Evolutionary conservation across 2,888 invertebrate genomes (phyloP).

Genomic region (Mythimna albipuncta): DNA sequence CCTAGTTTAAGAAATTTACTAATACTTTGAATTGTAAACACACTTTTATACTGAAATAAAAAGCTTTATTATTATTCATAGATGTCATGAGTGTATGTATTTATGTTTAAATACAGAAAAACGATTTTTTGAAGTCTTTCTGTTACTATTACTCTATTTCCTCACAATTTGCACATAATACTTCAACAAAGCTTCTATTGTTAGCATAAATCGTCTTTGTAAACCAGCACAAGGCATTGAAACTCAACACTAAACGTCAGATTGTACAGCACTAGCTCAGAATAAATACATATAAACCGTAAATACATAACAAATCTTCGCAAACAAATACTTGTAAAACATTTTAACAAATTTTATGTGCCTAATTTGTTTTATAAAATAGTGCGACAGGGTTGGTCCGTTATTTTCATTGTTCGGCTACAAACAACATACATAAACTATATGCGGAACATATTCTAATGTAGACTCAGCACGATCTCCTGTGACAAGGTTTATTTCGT

Average conservation of each 20-base stretch:
- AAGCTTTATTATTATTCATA: too few relatives aligned
- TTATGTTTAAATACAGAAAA: too few relatives aligned
- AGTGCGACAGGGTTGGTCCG: constrained; percentile 39
- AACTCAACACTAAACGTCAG: constrained; percentile 24
- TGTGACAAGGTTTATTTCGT: constrained; percentile 17
- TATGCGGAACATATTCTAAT: constrained; percentile 58
- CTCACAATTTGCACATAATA: background rate
- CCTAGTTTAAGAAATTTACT: too few relatives aligned
- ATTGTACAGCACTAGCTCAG: background rate
- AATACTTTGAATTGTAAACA: too few relatives aligned
- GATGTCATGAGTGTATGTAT: too few relatives aligned
- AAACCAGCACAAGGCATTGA: constrained; percentile 6
- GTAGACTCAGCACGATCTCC: constrained; percentile 56
- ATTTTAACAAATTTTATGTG: constrained; percentile 57
- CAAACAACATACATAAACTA: constrained; percentile 59
- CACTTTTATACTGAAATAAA: too few relatives aligned
- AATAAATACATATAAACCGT: constrained; percentile 48
- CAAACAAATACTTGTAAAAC: constrained; percentile 40
- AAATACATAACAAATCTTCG: constrained; percentile 44
- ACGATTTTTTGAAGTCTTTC: too few relatives aligned
- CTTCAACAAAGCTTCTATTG: background rate
- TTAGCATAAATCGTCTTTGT: background rate
- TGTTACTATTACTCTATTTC: background rate
- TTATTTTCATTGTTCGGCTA: constrained; percentile 59
- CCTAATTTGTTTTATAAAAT: constrained; percentile 50